Base-by-base conservation (phyloP, 2,113 vertebrate species). In the Zapus hudsonius region DNA sequence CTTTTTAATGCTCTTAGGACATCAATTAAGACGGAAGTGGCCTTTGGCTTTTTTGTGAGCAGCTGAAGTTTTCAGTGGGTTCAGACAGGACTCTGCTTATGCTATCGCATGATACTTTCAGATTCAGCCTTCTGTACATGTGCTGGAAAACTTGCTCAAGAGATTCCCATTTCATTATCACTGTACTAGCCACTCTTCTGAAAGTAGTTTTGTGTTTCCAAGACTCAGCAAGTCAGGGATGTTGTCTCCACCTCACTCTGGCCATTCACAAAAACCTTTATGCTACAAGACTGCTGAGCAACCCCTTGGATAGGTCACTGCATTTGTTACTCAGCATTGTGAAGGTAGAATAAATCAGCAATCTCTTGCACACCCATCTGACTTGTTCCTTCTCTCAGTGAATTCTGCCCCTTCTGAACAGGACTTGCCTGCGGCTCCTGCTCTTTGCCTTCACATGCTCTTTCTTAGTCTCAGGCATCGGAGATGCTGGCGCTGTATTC, bases 81-180 rank as follows among this genome's bases (percentile, higher is more conserved):
- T n/a, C n/a, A n/a, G n/a, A n/a, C n/a, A n/a, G n/a, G n/a, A n/a
- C n/a, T n/a, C n/a, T n/a, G n/a, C n/a, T n/a, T n/a, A n/a, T n/a
- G n/a, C n/a, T n/a, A n/a, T n/a, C n/a, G 22, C 70, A 67, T 84
- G 86, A 55, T 61, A 33, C n/a, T 87, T 92, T 81, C 40, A 59
- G 36, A 74, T 38, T 89, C 17, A 59, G 29, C 29, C 7, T 87
- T 92, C 81, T 84, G 31, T 95, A 63, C 76, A 70, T 87, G 36
- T 80, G 25, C 33, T n/a, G n/a, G 83, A 84, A 67, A 73, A 84
- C 11, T 75, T 78, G 64, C 2, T 42, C 9, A 22, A 23, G 17
- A 70, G n/a, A n/a, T n/a, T 20, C 15, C 42, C 12, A 11, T 79
- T 75, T 69, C 29, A 81, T 80, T 52, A 29, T 38, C 29, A 27